Conservation (phyloP, 2,113 vertebrate species). For the Ctenodactylus gundi region DNA sequence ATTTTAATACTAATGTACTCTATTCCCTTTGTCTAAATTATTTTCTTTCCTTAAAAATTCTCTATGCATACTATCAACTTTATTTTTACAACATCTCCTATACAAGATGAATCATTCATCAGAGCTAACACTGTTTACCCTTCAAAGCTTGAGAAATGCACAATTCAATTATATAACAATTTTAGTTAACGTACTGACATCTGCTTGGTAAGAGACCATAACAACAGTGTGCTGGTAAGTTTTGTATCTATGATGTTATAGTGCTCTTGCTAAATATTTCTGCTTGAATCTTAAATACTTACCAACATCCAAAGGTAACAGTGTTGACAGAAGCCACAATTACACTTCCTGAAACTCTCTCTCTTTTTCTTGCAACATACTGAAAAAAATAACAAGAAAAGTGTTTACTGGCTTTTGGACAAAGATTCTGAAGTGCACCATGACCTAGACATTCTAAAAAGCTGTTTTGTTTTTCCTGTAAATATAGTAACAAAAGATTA, state of each 20-base stretch:
- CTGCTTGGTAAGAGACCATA: background rate
- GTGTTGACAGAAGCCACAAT: constrained; percentile 84
- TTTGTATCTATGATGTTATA: background rate
- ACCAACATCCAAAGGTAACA: constrained; percentile 86
- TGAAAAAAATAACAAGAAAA: constrained; percentile 75
- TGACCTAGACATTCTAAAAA: background rate
- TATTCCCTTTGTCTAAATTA: background rate
- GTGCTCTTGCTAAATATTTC: background rate
- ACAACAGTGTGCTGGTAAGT: background rate
- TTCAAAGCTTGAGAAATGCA: constrained; percentile 17
- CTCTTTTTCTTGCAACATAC: constrained; percentile 88
- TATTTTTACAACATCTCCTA: background rate
- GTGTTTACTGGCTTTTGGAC: constrained; percentile 40
- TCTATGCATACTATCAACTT: background rate
- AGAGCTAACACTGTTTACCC: background rate
- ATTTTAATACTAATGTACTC: background rate
- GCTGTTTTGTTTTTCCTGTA: background rate
- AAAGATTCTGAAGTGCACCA: constrained; percentile 27
- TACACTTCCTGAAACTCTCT: constrained; percentile 88
- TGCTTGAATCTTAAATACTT: constrained; percentile 74
- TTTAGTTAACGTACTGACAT: background rate
- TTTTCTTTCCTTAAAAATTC: background rate
- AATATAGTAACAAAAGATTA: background rate
- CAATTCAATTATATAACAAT: background rate
- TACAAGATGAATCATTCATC: background rate